phyloP scores from a whole-genome alignment of 2,888 invertebrate species.

The Leucozona laternaria region DNA sequence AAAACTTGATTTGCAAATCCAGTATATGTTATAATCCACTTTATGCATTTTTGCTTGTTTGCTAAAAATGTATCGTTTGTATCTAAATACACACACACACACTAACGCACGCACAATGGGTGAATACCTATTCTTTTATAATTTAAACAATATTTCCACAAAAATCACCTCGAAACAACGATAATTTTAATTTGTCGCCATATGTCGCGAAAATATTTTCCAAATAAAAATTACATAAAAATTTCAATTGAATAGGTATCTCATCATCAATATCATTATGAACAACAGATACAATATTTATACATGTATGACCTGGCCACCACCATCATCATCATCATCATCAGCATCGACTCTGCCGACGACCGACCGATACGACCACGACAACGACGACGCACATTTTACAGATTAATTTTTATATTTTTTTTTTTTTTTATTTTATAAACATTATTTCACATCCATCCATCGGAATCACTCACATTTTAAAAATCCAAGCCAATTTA shows the following conservation, averaged over 20 bases:
- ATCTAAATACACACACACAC: not conserved
- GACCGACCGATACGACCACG: not conserved
- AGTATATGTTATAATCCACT: constrained; percentile 12
- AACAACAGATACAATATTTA: constrained; percentile 31
- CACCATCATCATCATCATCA: constrained; percentile 13
- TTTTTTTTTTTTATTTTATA: constrained; percentile 33
- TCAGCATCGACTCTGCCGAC: not conserved
- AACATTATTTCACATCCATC: constrained; percentile 52
- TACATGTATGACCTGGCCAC: constrained; percentile 17
- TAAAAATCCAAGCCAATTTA: constrained; percentile 46
- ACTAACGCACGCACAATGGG: not conserved
- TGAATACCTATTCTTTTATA: not conserved
- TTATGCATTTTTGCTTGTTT: constrained; percentile 11
- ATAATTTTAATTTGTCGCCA: constrained; percentile 7
- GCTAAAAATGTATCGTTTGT: constrained; percentile 19
- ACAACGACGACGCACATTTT: constrained; percentile 53
- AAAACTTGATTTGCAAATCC: constrained; percentile 25
- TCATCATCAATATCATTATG: not conserved
- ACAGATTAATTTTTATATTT: constrained; percentile 39
- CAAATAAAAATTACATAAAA: constrained; percentile 38
- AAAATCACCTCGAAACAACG: constrained; percentile 30
- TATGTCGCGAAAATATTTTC: not conserved
- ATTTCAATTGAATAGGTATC: constrained; percentile 21
- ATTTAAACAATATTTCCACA: not conserved
- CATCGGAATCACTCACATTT: constrained; percentile 59